A percentile compares a stretch with the other conserved stretches of the same genome.
Conservation (phyloP, 2,797 vertebrate genomes). For the Spondyliosoma cantharus region DNA sequence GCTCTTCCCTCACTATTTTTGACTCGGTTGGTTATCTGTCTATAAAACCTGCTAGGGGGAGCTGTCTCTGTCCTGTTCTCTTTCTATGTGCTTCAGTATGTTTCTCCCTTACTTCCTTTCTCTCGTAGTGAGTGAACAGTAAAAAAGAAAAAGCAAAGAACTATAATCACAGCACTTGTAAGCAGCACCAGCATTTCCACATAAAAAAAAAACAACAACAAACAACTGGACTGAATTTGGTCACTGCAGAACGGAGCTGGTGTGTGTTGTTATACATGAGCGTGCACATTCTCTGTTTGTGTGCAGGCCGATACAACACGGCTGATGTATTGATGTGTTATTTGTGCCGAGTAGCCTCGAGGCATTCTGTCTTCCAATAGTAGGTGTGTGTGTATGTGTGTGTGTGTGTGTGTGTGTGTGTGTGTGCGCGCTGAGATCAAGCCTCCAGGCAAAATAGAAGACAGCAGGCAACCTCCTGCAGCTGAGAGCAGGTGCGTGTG, state of each 20-base stretch:
- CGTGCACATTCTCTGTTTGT: constrained; percentile 52
- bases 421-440: constrained; percentile 46
- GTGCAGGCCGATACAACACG: constrained; percentile 48
- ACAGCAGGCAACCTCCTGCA: constrained; percentile 74
- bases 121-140: background rate
- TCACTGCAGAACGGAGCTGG: constrained; percentile 20
- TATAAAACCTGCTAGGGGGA: constrained; percentile 27
- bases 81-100: background rate
- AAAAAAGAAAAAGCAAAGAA: background rate
- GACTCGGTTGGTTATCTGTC: background rate
- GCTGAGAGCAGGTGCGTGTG: constrained; percentile 71
- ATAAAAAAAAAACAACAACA: constrained; percentile 19
- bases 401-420: constrained; percentile 35
- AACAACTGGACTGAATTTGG: constrained; percentile 15
- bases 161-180: constrained; percentile 25
- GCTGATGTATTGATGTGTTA: constrained; percentile 80
- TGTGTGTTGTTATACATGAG: constrained; percentile 43
- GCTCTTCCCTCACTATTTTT: background rate
- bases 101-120: background rate
- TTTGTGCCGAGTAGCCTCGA: constrained; percentile 76
- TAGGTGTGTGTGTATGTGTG: constrained; percentile 24
- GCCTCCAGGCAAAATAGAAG: constrained; percentile 71
- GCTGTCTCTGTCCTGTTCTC: constrained; percentile 1
- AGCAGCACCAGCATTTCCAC: constrained; percentile 32
- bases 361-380: constrained; percentile 64